Evolutionary conservation across 1,140 invertebrate genomes (phyloP), one percentile per base, ranked within the genome.

Genomic region (Bombus affinis): DNA sequence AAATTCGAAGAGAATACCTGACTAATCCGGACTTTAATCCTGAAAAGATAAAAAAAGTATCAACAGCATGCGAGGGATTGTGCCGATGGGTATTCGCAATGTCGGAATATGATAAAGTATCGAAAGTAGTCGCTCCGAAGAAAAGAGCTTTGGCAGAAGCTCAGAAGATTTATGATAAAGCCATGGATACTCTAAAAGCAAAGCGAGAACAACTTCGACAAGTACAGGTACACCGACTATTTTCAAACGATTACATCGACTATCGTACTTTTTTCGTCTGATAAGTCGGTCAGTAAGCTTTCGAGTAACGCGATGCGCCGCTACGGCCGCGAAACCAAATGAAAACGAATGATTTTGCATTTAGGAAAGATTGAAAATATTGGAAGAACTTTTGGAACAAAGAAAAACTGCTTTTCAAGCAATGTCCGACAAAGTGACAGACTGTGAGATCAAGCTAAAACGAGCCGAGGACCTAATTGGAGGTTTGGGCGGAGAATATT

Each of bases 11-110:
- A n/a, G 97, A 96, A 80, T 97, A 98, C 74, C 95, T 99, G 85
- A 96, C 95, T 12, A 98, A 99, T 89, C 97, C 98, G 88, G 97
- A 96, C 66, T 99, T 99, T 95, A 98, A 99, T 95, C 98, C 98
- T 0, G 97, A 98, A 53, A 98, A 98, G 95, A 97, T 99, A 37
- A 97, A 97, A 92, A 95, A 95, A 12, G 97, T 97, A 6, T 98
- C 97, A 0, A 97, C 97, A 0, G 97, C 97, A 5, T 97, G 97
- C 81, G 97, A 98, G 94, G 97, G 95, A 89, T 95, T 99, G 59
- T 98, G 98, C 89, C 98, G 97, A 90, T 99, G 99, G 99, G 97
- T 99, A 3, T 97, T 98, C 85, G 98, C 98, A 0, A 98, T 99
- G 93, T 98, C 98, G 22, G 98, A 99, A 88, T 99, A 99, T 92